Evolutionary conservation across 2,797 vertebrate species (phyloP).

Genomic region (Bradypus variegatus): DNA sequence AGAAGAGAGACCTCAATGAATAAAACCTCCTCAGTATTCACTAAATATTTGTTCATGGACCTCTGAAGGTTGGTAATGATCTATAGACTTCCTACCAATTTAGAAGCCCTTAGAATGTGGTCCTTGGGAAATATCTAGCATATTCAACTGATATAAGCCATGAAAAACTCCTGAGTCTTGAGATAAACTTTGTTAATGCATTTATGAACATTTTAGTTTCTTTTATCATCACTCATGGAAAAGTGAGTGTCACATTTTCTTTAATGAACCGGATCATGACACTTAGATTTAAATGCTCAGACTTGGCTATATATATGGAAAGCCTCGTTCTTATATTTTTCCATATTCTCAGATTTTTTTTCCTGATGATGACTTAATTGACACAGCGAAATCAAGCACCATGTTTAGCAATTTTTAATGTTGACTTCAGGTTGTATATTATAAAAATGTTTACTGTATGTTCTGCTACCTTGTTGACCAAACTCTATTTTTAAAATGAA

Average conservation of each 20-base stretch:
- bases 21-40: not conserved
- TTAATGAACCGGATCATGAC: slow-evolving; percentile 2
- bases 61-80: not conserved
- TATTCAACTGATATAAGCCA: not conserved
- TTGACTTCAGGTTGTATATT: not conserved
- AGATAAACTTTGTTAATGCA: slow-evolving; percentile 8
- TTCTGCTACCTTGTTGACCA: not conserved
- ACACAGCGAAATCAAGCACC: not conserved
- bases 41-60: slow-evolving; percentile 5
- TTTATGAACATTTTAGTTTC: slow-evolving; percentile 23
- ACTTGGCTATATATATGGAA: not conserved
- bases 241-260: slow-evolving; percentile 20
- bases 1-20: not conserved
- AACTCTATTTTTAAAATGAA: slow-evolving; percentile 30
- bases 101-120: slow-evolving; percentile 30
- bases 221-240: not conserved
- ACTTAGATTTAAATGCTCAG: not conserved
- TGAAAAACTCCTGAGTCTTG: not conserved
- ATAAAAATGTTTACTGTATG: not conserved
- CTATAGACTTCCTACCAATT: slow-evolving; percentile 12
- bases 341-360: slow-evolving; percentile 24
- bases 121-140: not conserved
- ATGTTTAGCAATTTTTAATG: slow-evolving; percentile 39
- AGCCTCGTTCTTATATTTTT: slow-evolving; percentile 25
- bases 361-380: slow-evolving; percentile 1